A percentile compares a stretch with the other conserved stretches of the same genome.
Evolutionary conservation across 2,797 vertebrate genomes (phyloP).

Genomic region (Acanthopagrus latus): DNA sequence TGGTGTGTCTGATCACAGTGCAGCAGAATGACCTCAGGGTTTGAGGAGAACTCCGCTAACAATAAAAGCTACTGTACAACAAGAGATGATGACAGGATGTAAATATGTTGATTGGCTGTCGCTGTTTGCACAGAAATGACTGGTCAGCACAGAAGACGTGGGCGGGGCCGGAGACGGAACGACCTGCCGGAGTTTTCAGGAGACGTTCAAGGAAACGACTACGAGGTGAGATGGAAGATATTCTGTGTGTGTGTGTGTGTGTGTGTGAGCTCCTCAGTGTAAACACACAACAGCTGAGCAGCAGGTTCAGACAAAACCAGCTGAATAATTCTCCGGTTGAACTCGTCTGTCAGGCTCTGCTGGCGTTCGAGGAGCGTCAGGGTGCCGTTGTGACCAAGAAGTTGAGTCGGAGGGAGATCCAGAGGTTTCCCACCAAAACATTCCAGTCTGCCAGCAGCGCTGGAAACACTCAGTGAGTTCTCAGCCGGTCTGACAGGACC

Average conservation of each 20-base stretch:
- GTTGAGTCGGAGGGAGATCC: constrained; percentile 79
- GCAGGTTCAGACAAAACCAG: too few species aligned
- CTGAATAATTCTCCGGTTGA: too few species aligned
- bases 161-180: constrained; percentile 56
- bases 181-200: constrained; percentile 49
- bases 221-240: constrained; percentile 77
- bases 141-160: constrained; percentile 45
- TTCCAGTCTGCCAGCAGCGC: constrained; percentile 64
- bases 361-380: constrained; percentile 85
- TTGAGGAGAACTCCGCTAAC: too few species aligned
- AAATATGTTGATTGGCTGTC: not conserved
- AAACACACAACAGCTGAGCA: too few species aligned
- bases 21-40: too few species aligned
- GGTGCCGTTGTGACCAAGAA: constrained; percentile 80
- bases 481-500: not conserved
- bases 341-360: constrained; percentile 75
- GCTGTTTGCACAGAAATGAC: constrained; percentile 39
- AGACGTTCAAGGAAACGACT: constrained; percentile 79
- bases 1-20: not conserved
- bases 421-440: constrained; percentile 82
- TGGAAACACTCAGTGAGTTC: constrained; percentile 83
- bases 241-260: too few species aligned
- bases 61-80: too few species aligned
- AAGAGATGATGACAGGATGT: too few species aligned
- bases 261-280: too few species aligned